phyloP scores from a whole-genome alignment of 2,113 vertebrate species.

The Brevimyrus niger region DNA sequence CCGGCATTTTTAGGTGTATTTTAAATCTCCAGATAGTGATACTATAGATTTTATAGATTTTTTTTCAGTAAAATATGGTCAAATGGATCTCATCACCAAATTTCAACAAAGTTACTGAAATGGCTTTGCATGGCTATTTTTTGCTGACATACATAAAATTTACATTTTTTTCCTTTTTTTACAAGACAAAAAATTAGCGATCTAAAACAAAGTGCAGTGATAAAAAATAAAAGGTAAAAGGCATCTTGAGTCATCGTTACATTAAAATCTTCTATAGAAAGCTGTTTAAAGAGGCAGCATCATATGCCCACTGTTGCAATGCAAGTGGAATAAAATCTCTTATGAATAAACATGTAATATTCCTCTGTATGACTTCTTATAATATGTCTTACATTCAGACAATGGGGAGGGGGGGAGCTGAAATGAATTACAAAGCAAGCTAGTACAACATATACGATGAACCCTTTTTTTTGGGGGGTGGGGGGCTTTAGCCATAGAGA shows the following conservation, averaged over 20 bases:
- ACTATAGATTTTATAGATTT: neutral
- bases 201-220: conserved; percentile 58
- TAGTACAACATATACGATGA: neutral
- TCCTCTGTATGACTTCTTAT: neutral
- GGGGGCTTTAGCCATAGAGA: neutral
- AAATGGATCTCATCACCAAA: conserved; percentile 13
- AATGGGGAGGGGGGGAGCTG: neutral
- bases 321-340: neutral
- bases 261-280: conserved; percentile 14
- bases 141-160: conserved; percentile 35
- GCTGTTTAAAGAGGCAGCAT: conserved; percentile 1
- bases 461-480: neutral
- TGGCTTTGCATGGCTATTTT: conserved; percentile 28
- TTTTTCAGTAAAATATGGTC: neutral
- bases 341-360: conserved; percentile 2
- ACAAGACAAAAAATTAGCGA: conserved; percentile 30
- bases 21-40: neutral
- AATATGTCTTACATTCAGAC: neutral
- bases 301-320: neutral
- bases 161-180: conserved; percentile 28
- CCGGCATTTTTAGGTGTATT: neutral
- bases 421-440: neutral
- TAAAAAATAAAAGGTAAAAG: conserved; percentile 52
- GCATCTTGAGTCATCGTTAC: conserved; percentile 36
- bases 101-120: conserved; percentile 20